Conservation (phyloP, 2,113 vertebrate genomes). For the Equus quagga region DNA sequence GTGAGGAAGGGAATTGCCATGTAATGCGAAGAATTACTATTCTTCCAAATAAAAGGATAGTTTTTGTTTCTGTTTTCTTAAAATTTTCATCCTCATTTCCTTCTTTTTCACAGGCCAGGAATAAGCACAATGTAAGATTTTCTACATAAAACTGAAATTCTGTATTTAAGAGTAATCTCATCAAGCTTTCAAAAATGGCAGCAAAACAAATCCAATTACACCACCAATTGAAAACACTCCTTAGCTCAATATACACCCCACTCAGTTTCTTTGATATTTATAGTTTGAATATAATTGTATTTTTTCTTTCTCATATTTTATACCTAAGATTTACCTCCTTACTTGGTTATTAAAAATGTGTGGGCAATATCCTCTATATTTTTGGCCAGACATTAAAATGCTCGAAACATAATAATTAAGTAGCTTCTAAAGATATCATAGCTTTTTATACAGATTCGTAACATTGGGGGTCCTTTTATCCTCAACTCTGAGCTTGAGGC, state of each 20-base stretch:
- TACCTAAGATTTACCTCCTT: background rate
- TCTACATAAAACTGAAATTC: slow-evolving; percentile 5
- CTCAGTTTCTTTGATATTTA: background rate
- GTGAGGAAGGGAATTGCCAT: background rate
- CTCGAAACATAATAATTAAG: slow-evolving; percentile 16
- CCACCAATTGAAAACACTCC: background rate
- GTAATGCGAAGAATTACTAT: background rate
- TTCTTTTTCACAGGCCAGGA: background rate
- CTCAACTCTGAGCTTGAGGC: background rate
- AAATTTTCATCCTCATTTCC: background rate
- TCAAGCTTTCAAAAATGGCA: background rate
- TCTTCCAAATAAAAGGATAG: background rate
- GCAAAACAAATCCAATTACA: background rate
- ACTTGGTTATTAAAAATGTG: background rate
- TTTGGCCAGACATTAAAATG: background rate
- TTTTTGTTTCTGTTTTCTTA: background rate
- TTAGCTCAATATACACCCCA: background rate
- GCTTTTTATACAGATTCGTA: background rate
- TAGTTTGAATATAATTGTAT: background rate
- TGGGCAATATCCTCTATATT: background rate
- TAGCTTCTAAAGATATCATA: background rate
- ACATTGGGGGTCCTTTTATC: background rate
- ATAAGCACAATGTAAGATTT: background rate
- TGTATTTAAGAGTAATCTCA: background rate
- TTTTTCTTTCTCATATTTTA: background rate